Conservation (phyloP, 2,888 invertebrate species). For the Spialia ferax region DNA sequence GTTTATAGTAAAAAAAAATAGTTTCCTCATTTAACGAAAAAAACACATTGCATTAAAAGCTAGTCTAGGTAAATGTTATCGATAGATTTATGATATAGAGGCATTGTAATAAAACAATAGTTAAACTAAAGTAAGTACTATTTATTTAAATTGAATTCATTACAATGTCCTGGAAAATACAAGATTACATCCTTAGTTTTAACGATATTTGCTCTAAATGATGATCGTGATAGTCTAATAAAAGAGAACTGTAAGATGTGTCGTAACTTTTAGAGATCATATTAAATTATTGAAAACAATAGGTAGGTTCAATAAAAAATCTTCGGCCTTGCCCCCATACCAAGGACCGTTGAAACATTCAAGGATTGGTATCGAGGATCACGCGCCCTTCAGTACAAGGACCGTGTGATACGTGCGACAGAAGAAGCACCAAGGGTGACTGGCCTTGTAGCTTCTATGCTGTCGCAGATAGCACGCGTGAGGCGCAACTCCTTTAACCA, state of each 20-base stretch:
- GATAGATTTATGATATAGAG: not conserved
- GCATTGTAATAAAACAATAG: constrained; percentile 22
- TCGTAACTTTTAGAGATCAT: not conserved
- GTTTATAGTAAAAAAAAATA: too few relatives aligned
- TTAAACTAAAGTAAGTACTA: constrained; percentile 24
- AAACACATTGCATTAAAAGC: too few relatives aligned
- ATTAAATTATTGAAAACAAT: not conserved
- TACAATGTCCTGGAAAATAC: constrained; percentile 18
- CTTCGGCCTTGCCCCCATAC: not conserved
- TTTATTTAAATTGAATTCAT: constrained; percentile 27
- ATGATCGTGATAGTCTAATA: constrained; percentile 22
- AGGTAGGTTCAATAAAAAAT: too few relatives aligned
- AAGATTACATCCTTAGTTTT: constrained; percentile 24
- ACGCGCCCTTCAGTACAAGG: not conserved
- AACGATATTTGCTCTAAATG: constrained; percentile 15
- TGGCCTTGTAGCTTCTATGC: not conserved
- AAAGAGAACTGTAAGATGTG: not conserved
- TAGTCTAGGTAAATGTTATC: too few relatives aligned
- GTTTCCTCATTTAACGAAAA: too few relatives aligned
- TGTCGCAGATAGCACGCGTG: not conserved
- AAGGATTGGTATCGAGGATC: not conserved
- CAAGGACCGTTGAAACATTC: not conserved
- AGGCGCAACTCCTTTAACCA: not conserved
- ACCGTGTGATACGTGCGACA: not conserved
- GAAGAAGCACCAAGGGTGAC: not conserved